Evolutionary conservation across 2,888 invertebrate species (phyloP).

Genomic region (Caradrina clavipalpis): DNA sequence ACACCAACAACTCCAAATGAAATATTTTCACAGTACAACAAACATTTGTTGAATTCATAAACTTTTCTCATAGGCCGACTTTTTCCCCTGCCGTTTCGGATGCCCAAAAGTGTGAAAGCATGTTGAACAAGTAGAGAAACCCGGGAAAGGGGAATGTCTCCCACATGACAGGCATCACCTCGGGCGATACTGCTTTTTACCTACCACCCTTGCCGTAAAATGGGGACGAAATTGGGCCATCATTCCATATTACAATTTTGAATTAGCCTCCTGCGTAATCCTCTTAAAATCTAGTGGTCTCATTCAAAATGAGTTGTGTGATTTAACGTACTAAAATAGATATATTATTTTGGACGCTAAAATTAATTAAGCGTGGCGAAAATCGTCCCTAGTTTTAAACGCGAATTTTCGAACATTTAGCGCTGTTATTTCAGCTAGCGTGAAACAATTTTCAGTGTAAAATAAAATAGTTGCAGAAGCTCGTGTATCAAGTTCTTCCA

Average conservation of each 20-base stretch:
- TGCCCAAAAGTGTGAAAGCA: slow-evolving; percentile 85
- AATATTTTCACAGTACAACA: slow-evolving; percentile 63
- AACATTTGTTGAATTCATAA: slow-evolving; percentile 71
- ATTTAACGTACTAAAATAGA: slow-evolving; percentile 37
- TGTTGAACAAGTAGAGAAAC: slow-evolving; percentile 79
- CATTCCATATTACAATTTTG: slow-evolving; percentile 64
- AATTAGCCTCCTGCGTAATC: slow-evolving; percentile 59
- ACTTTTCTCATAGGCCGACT: slow-evolving; percentile 73
- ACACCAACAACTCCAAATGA: slow-evolving; percentile 36
- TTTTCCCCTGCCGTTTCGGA: slow-evolving; percentile 71
- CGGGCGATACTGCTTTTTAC: slow-evolving; percentile 78
- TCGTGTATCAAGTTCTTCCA: slow-evolving; percentile 47
- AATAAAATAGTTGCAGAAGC: slow-evolving; percentile 50
- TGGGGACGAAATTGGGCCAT: slow-evolving; percentile 77
- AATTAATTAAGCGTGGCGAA: slow-evolving; percentile 44
- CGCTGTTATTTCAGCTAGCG: slow-evolving; percentile 38
- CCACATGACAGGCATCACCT: slow-evolving; percentile 79
- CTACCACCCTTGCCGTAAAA: slow-evolving; percentile 71
- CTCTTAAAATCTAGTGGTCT: slow-evolving; percentile 49
- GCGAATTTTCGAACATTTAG: slow-evolving; percentile 31
- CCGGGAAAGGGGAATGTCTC: slow-evolving; percentile 78
- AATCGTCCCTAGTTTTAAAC: slow-evolving; percentile 38
- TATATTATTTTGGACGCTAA: slow-evolving; percentile 30
- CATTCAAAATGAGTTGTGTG: slow-evolving; percentile 27
- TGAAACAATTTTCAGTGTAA: slow-evolving; percentile 43